Percentiles rank a stretch among this genome's conserved stretches.
phyloP scores from a whole-genome alignment of 2,113 vertebrate species.

The Columba livia region DNA sequence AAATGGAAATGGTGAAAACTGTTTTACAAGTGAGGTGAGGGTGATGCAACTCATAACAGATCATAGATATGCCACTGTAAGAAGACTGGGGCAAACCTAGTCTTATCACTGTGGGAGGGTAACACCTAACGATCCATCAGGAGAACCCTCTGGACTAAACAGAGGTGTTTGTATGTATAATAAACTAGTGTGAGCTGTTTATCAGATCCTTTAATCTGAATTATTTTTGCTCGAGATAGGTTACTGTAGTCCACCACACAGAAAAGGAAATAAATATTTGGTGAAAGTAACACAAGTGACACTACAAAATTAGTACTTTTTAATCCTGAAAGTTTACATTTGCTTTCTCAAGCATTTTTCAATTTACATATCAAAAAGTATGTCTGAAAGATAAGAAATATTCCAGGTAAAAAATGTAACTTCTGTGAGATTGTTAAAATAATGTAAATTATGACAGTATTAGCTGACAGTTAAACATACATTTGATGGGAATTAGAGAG shows the following conservation, averaged over 20 bases:
- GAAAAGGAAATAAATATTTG: neutral
- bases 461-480: neutral
- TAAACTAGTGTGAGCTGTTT: neutral
- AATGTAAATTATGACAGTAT: neutral
- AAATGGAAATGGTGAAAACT: neutral
- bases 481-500: neutral
- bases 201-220: neutral
- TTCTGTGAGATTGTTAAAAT: neutral
- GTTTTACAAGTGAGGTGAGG: neutral
- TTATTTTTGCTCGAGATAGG: neutral
- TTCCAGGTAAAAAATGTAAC: neutral
- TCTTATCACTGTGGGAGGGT: neutral
- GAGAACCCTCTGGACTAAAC: neutral
- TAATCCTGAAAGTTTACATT: neutral
- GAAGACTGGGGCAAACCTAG: neutral
- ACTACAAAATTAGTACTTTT: neutral
- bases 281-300: neutral
- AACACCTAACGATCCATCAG: neutral
- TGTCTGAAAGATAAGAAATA: neutral
- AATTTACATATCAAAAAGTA: neutral
- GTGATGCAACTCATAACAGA: neutral
- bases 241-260: neutral
- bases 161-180: neutral
- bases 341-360: neutral
- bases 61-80: neutral